Evolutionary conservation across 2,113 vertebrate species (phyloP).

Genomic region (Amphiprion ocellaris): DNA sequence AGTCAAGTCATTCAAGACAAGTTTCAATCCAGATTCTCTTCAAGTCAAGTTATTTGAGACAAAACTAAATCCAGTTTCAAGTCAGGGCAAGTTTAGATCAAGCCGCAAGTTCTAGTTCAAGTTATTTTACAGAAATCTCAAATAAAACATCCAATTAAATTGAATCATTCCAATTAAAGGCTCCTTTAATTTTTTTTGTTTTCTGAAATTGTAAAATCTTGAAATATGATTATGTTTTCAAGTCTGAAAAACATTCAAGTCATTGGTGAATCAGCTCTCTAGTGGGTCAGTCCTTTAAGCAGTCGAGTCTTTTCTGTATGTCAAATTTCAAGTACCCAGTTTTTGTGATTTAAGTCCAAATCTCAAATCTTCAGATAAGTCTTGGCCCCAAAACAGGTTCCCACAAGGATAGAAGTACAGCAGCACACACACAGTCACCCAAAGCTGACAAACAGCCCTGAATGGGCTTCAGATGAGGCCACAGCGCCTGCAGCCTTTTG

Average conservation of each 20-base stretch:
- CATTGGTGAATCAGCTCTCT: not conserved
- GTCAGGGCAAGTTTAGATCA: no score
- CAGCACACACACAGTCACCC: constrained; percentile 4
- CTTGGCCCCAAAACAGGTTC: not conserved
- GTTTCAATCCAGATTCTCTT: not conserved
- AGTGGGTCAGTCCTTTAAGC: not conserved
- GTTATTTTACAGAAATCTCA: no score
- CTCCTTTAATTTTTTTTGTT: no score
- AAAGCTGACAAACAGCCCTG: constrained; percentile 37
- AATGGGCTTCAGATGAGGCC: constrained; percentile 40
- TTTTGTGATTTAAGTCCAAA: not conserved
- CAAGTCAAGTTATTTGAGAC: not conserved
- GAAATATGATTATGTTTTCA: no score
- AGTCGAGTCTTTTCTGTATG: not conserved
- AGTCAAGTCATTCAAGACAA: no score
- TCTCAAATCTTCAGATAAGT: not conserved
- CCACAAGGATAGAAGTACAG: constrained; percentile 31
- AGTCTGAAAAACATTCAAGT: not conserved
- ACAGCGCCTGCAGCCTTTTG: constrained; percentile 49
- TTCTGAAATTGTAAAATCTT: no score
- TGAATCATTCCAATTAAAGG: no score
- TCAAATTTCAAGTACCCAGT: not conserved
- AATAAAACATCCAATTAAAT: no score
- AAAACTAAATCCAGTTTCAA: no score
- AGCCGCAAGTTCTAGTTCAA: no score